Conservation (phyloP, 2,797 vertebrate genomes). For the Anableps anableps region DNA sequence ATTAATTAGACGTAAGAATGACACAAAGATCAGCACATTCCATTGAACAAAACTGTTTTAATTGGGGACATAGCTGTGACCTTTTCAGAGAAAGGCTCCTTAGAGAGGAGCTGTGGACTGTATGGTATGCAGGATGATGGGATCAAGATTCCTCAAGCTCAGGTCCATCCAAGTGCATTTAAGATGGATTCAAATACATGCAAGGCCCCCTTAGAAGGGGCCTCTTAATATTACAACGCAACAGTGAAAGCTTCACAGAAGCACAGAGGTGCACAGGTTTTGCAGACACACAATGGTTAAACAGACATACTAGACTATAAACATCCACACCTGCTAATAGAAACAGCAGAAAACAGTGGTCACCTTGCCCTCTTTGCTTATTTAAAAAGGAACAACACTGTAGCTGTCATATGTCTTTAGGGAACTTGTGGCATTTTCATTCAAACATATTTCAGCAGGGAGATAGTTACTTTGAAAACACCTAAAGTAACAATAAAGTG, state of each 20-base stretch:
- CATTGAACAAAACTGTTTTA: neutral
- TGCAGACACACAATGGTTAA: conserved; percentile 51
- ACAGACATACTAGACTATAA: conserved; percentile 35
- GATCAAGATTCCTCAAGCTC: conserved; percentile 61
- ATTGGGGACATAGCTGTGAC: conserved; percentile 28
- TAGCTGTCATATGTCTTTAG: conserved; percentile 10
- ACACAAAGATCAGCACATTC: neutral
- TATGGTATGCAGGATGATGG: conserved; percentile 47
- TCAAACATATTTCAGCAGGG: conserved; percentile 26
- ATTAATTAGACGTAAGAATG: conserved; percentile 5
- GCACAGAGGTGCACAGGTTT: conserved; percentile 23
- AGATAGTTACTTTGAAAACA: conserved; percentile 38
- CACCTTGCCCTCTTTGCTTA: conserved; percentile 8
- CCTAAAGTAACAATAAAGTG: conserved; percentile 46
- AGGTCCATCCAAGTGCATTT: conserved; percentile 50
- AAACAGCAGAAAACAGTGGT: conserved; percentile 15
- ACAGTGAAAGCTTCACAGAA: conserved; percentile 49
- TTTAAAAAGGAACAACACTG: conserved; percentile 22
- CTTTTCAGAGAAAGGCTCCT: conserved; percentile 51
- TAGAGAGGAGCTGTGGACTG: conserved; percentile 43
- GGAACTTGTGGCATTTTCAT: conserved; percentile 9
- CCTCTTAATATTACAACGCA: conserved; percentile 59
- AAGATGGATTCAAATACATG: conserved; percentile 62
- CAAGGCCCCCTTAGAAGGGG: conserved; percentile 47
- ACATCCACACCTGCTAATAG: conserved; percentile 40